Percentiles rank a stretch among this genome's conserved stretches.
These are phyloP conservation scores for Nycticebus coucang DNA, from an alignment of 2,113 vertebrate species.

Conservation along the genomic window DNA sequence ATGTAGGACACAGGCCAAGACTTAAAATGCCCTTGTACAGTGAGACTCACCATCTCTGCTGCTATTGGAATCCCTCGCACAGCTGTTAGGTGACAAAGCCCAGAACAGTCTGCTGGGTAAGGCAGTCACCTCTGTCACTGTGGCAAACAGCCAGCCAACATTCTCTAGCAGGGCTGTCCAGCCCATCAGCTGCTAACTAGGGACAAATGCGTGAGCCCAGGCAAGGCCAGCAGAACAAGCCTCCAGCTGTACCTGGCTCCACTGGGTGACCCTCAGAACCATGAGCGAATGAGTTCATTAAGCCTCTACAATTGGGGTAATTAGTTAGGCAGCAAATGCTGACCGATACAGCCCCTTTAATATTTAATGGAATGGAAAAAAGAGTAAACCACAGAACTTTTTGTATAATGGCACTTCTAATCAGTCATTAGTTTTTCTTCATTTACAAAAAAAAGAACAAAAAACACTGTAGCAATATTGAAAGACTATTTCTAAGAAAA, in stretches of 20 bases:
- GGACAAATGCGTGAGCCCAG: neutral
- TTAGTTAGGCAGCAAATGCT: neutral
- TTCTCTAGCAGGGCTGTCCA: neutral
- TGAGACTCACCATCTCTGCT: too few species aligned
- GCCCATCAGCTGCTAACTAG: neutral
- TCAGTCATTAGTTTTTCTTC: neutral
- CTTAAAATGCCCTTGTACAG: neutral
- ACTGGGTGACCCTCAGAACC: neutral
- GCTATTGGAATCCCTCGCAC: neutral
- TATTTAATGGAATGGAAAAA: neutral
- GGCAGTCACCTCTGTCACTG: neutral
- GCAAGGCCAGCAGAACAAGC: neutral
- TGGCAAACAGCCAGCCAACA: neutral
- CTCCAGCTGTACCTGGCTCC: neutral
- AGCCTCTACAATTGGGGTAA: neutral
- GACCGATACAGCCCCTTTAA: neutral
- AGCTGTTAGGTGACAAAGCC: neutral
- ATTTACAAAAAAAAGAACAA: neutral
- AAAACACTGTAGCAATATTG: neutral
- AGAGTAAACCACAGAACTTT: neutral
- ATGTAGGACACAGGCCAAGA: neutral
- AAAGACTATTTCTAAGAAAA: neutral
- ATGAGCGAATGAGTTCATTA: neutral
- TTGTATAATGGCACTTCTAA: neutral
- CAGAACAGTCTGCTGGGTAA: neutral